These are phyloP conservation scores for Torymus aiolomorphi DNA, from an alignment of 2,888 invertebrate genomes.

Conservation along the genomic window DNA sequence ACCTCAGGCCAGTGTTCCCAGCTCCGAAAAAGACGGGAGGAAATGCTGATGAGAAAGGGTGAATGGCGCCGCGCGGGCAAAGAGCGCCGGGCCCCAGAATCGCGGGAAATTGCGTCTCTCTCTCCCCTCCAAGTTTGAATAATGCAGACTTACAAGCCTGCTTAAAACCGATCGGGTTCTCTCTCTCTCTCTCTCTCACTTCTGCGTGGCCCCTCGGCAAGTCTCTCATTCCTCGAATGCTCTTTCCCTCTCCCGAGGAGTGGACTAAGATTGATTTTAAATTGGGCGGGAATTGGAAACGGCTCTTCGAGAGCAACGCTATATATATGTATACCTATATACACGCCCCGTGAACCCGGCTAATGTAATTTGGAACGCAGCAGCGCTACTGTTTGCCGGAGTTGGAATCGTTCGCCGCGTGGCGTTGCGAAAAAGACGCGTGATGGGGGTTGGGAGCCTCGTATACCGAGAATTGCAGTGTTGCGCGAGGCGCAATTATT, in stretches of 20 bases:
- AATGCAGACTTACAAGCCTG: conserved; percentile 72
- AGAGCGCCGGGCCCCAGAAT: not conserved
- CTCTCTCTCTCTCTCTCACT: conserved; percentile 7
- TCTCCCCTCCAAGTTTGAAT: conserved; percentile 67
- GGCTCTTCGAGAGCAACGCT: conserved; percentile 47
- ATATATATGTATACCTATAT: conserved; percentile 51
- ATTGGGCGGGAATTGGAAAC: conserved; percentile 74
- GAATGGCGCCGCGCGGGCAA: conserved; percentile 21
- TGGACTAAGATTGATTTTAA: conserved; percentile 75
- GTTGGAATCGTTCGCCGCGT: not conserved
- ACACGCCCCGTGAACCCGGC: conserved; percentile 42
- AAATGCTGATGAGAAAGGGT: conserved; percentile 10
- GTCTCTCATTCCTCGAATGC: conserved; percentile 51
- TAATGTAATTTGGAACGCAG: conserved; percentile 32
- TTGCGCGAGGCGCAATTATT: no score
- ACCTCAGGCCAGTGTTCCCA: no score
- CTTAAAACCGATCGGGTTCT: conserved; percentile 73
- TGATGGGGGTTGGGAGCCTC: no score
- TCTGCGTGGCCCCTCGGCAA: no score
- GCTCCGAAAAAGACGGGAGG: conserved; percentile 22
- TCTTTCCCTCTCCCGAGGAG: conserved; percentile 61
- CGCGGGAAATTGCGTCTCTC: conserved; percentile 53
- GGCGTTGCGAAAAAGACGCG: no score
- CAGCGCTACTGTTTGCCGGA: not conserved
- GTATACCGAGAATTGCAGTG: no score